Evolutionary conservation across 2,797 vertebrate species (phyloP).

Genomic region (Dallia pectoralis): DNA sequence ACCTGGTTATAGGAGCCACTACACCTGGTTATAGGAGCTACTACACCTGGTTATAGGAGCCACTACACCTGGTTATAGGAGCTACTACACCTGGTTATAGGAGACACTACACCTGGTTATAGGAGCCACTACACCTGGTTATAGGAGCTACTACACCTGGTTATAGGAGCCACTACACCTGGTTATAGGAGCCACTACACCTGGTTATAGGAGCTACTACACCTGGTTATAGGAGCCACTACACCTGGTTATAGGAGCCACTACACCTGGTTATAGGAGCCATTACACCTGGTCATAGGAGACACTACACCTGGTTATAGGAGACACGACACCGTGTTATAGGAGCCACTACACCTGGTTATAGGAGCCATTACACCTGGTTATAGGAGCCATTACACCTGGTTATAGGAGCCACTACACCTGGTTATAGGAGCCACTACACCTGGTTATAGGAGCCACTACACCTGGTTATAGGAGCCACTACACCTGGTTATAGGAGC

Average conservation of each 20-base stretch:
- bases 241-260: conserved; percentile 47
- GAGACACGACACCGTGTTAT: conserved; percentile 20
- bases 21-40: conserved; percentile 47
- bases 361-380: conserved; percentile 11
- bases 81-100: conserved; percentile 52
- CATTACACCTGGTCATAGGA: conserved; percentile 43
- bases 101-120: conserved; percentile 21
- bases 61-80: conserved; percentile 42
- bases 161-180: conserved; percentile 56
- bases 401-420: too few species aligned
- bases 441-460: too few species aligned
- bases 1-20: too few species aligned
- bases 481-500: too few species aligned
- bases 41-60: too few species aligned
- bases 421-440: conserved; percentile 52
- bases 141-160: conserved; percentile 9
- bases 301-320: conserved; percentile 52
- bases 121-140: conserved; percentile 59
- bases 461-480: conserved; percentile 47
- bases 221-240: too few species aligned
- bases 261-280: too few species aligned
- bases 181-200: too few species aligned
- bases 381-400: conserved; percentile 56
- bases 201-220: conserved; percentile 52
- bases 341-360: conserved; percentile 59